Percentiles rank a stretch among this genome's conserved stretches.
phyloP scores from a whole-genome alignment of 2,113 vertebrate species.

The Leptobrachium leishanense region DNA sequence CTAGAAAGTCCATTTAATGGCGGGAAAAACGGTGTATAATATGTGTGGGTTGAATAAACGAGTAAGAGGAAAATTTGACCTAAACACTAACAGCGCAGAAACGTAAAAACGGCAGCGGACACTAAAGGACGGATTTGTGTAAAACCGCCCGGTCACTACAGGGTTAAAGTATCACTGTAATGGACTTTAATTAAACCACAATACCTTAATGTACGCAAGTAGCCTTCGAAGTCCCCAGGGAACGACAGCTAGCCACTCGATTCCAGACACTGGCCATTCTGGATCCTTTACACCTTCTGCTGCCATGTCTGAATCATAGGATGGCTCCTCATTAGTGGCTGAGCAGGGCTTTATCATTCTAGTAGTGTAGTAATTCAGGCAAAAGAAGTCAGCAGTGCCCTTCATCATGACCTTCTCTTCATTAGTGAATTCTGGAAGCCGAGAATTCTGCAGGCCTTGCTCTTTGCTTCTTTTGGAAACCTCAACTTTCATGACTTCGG shows the following conservation, averaged over 20 bases:
- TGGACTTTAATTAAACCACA: neutral
- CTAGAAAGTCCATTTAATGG: no score
- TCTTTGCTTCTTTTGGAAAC: constrained; percentile 65
- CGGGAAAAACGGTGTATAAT: no score
- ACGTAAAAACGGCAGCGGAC: no score
- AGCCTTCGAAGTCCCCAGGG: constrained; percentile 69
- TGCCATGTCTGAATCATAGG: constrained; percentile 60
- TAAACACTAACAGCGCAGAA: no score
- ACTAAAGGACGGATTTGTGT: no score
- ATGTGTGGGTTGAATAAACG: no score
- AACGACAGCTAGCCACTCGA: constrained; percentile 70
- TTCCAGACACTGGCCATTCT: constrained; percentile 67
- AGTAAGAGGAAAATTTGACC: no score
- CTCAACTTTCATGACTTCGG: constrained; percentile 66
- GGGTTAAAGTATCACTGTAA: no score
- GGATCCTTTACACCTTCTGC: constrained; percentile 64
- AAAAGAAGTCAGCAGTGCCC: constrained; percentile 79
- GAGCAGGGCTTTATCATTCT: constrained; percentile 63
- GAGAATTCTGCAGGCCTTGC: constrained; percentile 55
- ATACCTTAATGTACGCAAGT: constrained; percentile 76
- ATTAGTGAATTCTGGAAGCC: constrained; percentile 71
- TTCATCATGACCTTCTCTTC: constrained; percentile 67
- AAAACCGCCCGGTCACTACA: no score
- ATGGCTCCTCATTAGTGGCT: constrained; percentile 41
- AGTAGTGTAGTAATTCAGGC: constrained; percentile 77